A percentile compares a stretch with the other conserved stretches of the same genome.
Evolutionary conservation across 2,113 vertebrate genomes (phyloP).

Genomic region (Ciconia maguari): DNA sequence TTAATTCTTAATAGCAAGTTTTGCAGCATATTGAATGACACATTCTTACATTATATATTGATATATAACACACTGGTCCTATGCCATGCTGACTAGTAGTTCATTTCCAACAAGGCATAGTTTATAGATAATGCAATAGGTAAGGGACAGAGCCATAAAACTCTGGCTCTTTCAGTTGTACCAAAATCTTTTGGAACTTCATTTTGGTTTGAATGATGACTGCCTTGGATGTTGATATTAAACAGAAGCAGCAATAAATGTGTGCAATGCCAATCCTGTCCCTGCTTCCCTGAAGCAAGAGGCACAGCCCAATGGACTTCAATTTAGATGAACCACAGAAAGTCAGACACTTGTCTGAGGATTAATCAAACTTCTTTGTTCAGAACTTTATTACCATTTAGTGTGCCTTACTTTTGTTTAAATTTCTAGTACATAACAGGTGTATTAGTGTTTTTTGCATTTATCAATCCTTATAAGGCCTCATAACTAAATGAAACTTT

Average conservation of each 20-base stretch:
- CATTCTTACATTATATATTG: slow-evolving; percentile 43
- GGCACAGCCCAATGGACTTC: neutral
- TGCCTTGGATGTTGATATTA: neutral
- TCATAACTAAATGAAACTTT: neutral
- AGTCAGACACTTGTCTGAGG: neutral
- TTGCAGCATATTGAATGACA: slow-evolving; percentile 51
- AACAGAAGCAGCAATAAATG: slow-evolving; percentile 34
- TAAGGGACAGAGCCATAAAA: slow-evolving; percentile 32
- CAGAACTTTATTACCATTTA: neutral
- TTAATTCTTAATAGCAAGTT: slow-evolving; percentile 44
- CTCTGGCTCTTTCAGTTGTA: neutral
- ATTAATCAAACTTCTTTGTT: neutral
- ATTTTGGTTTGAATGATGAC: slow-evolving; percentile 50
- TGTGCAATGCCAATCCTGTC: neutral
- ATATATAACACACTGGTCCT: slow-evolving; percentile 42
- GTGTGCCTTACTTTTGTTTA: neutral
- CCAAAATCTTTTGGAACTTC: slow-evolving; percentile 42
- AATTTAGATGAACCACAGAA: neutral
- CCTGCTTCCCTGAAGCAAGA: slow-evolving; percentile 21
- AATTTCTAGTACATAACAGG: neutral
- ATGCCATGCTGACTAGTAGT: slow-evolving; percentile 24
- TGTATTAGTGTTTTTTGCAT: neutral
- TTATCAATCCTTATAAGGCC: neutral
- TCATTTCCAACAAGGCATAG: slow-evolving; percentile 30
- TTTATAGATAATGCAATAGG: slow-evolving; percentile 55